phyloP scores from a whole-genome alignment of 1,140 invertebrate species.

The Monochamus saltuarius region DNA sequence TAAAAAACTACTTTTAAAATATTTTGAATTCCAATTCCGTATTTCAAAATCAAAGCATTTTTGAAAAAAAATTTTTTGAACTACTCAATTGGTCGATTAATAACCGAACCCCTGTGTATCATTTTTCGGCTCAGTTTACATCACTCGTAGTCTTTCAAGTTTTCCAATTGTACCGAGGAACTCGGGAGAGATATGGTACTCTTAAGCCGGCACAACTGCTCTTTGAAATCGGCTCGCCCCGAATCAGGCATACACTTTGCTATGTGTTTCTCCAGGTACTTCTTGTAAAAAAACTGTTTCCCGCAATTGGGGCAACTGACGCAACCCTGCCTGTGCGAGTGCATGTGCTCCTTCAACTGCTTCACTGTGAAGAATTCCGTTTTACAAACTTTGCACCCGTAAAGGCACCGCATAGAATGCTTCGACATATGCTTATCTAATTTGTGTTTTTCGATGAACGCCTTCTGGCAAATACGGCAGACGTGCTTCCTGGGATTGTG shows the following conservation, averaged over 20 bases:
- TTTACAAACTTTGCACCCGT: slow-evolving; percentile 28
- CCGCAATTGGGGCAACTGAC: slow-evolving; percentile 25
- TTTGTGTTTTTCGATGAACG: slow-evolving; percentile 37
- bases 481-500: slow-evolving; percentile 25
- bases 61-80: no score
- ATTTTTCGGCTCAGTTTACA: no score
- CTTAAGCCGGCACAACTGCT: no score
- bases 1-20: no score
- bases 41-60: no score
- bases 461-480: slow-evolving; percentile 43
- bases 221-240: no score
- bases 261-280: slow-evolving; percentile 25
- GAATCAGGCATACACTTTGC: slow-evolving; percentile 16
- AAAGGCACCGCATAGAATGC: slow-evolving; percentile 24
- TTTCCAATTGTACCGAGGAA: no score
- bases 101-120: no score
- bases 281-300: slow-evolving; percentile 29
- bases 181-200: no score
- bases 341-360: slow-evolving; percentile 29
- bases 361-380: slow-evolving; percentile 25
- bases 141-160: no score
- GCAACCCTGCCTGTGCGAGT: slow-evolving; percentile 25
- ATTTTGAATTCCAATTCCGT: no score
- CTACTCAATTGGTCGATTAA: no score
- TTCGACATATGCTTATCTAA: slow-evolving; percentile 33